Conservation (phyloP, 2,797 vertebrate species). For the Poecilia velifera region DNA sequence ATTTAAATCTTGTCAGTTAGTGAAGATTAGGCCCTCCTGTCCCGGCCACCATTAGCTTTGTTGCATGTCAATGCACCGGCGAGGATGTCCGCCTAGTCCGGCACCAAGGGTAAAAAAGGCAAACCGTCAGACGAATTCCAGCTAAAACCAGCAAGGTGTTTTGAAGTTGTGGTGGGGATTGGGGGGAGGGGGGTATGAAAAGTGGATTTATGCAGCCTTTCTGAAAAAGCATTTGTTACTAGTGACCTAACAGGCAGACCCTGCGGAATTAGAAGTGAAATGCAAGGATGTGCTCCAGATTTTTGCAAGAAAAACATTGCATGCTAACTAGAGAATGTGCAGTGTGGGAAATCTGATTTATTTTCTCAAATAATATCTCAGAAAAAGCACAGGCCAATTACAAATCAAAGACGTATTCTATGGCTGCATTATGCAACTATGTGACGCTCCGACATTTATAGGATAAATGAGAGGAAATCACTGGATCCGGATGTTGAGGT, state of each 20-base stretch:
- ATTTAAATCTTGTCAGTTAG: slow-evolving; percentile 99
- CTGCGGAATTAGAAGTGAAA: slow-evolving; percentile 61
- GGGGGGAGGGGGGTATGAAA: slow-evolving; percentile 14
- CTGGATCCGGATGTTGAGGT: slow-evolving; percentile 88
- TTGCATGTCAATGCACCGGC: slow-evolving; percentile 98
- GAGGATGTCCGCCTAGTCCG: slow-evolving; percentile 88
- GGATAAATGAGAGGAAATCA: slow-evolving; percentile 85
- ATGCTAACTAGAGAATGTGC: slow-evolving; percentile 40
- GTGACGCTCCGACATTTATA: slow-evolving; percentile 60
- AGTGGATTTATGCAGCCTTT: slow-evolving; percentile 72
- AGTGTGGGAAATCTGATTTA: slow-evolving; percentile 36
- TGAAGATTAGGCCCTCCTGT: slow-evolving; percentile 99
- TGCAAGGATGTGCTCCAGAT: slow-evolving; percentile 66
- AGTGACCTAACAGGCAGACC: slow-evolving; percentile 71
- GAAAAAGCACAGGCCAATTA: slow-evolving; percentile 21
- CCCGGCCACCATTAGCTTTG: slow-evolving; percentile 98
- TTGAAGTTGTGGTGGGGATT: slow-evolving; percentile 28
- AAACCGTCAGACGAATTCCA: slow-evolving; percentile 75
- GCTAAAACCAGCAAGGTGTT: slow-evolving; percentile 71
- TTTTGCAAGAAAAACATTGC: slow-evolving; percentile 55
- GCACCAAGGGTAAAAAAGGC: slow-evolving; percentile 83
- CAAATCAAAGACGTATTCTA: slow-evolving; percentile 33
- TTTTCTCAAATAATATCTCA: slow-evolving; percentile 39
- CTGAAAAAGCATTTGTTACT: slow-evolving; percentile 78
- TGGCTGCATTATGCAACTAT: slow-evolving; percentile 27